Evolutionary conservation across 2,888 invertebrate genomes (phyloP).

Genomic region (Ophion obscuratus): DNA sequence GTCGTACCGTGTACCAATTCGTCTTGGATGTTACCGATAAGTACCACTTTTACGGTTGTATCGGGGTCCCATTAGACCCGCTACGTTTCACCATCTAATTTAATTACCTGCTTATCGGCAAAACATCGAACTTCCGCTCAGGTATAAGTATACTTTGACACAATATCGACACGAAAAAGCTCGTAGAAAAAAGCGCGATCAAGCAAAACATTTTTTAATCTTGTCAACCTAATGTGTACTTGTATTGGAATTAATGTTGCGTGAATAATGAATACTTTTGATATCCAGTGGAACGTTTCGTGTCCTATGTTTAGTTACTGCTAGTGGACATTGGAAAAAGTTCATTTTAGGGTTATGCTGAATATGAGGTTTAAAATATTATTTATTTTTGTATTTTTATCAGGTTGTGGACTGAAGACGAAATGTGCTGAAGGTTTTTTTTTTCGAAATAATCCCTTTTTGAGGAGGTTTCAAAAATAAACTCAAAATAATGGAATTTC

Average conservation of each 20-base stretch:
- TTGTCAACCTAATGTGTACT: not conserved
- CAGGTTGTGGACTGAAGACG: no score
- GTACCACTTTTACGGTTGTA: slow-evolving; percentile 53
- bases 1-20: slow-evolving; percentile 39
- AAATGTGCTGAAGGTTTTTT: no score
- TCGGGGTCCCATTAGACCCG: slow-evolving; percentile 55
- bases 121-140: slow-evolving; percentile 8
- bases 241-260: not conserved
- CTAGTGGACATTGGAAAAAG: no score
- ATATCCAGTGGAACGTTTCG: no score
- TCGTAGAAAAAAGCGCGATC: not conserved
- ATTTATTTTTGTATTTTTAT: no score
- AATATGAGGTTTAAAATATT: no score
- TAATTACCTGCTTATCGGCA: slow-evolving; percentile 52
- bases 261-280: no score
- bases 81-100: slow-evolving; percentile 65
- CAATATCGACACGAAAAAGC: not conserved
- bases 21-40: slow-evolving; percentile 54
- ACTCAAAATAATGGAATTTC: no score
- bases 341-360: no score
- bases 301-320: no score
- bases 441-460: no score
- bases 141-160: not conserved
- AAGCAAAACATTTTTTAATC: not conserved
- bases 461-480: no score